Percentiles rank a stretch among this genome's conserved stretches.
Conservation (phyloP, 2,888 invertebrate species). For the Helobdella robusta region DNA sequence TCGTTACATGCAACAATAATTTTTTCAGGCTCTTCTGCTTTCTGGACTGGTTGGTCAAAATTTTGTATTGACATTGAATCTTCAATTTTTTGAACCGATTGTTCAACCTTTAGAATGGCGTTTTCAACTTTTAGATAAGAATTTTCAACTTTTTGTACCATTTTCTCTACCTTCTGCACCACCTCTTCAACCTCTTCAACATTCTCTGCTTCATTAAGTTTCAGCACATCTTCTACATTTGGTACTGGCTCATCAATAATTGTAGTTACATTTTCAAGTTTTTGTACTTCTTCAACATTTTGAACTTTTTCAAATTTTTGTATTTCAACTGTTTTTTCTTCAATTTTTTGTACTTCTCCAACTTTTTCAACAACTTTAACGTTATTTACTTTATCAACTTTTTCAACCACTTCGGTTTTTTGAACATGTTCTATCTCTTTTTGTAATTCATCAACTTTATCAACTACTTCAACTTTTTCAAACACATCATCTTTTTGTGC, state of each 20-base stretch:
- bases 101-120: too few relatives aligned
- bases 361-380: neutral
- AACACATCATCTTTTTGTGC: slow-evolving; percentile 6
- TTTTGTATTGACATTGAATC: too few relatives aligned
- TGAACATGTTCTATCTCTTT: slow-evolving; percentile 1
- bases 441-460: too few relatives aligned
- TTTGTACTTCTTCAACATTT: neutral
- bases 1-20: too few relatives aligned
- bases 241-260: neutral
- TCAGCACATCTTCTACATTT: too few relatives aligned
- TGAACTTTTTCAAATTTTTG: neutral
- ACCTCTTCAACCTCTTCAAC: neutral
- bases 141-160: too few relatives aligned
- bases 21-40: too few relatives aligned
- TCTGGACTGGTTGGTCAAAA: too few relatives aligned
- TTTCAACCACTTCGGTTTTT: slow-evolving; percentile 9
- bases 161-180: too few relatives aligned
- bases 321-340: slow-evolving; percentile 9
- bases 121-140: too few relatives aligned
- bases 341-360: slow-evolving; percentile 4
- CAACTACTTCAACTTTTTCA: slow-evolving; percentile 4
- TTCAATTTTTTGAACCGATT: too few relatives aligned
- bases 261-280: neutral
- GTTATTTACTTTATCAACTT: neutral
- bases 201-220: neutral